Percentiles rank a stretch among this genome's conserved stretches.
phyloP scores from a whole-genome alignment of 2,888 invertebrate species.

The Liodrosophila aerea region DNA sequence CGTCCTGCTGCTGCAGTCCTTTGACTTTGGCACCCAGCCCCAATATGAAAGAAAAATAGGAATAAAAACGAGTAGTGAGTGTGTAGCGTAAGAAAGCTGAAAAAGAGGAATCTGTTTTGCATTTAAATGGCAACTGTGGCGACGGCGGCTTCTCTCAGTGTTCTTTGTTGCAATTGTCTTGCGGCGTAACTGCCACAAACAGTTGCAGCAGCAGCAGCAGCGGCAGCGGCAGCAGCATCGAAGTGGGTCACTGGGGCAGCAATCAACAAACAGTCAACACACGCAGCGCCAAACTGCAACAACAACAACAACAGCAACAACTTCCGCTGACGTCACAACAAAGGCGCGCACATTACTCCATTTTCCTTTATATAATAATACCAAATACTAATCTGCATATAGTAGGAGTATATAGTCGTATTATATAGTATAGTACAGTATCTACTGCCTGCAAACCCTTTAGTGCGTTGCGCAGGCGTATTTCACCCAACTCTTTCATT shows the following conservation, averaged over 20 bases:
- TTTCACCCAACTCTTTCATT: too few relatives aligned
- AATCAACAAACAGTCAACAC: slow-evolving; percentile 53
- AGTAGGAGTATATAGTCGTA: too few relatives aligned
- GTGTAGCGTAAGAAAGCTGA: not conserved
- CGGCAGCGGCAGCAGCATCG: slow-evolving; percentile 5
- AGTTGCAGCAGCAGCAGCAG: slow-evolving; percentile 15
- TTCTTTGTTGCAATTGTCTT: slow-evolving; percentile 65
- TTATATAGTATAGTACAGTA: too few relatives aligned
- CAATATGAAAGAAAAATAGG: slow-evolving; percentile 1
- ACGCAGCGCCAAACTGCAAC: not conserved
- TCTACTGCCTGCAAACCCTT: too few relatives aligned
- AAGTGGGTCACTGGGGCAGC: slow-evolving; percentile 74
- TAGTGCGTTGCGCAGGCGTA: too few relatives aligned
- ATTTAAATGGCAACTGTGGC: slow-evolving; percentile 67
- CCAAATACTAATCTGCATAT: too few relatives aligned
- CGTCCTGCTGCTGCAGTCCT: not conserved
- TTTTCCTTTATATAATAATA: too few relatives aligned
- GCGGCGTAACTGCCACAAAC: slow-evolving; percentile 44
- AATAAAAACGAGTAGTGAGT: too few relatives aligned
- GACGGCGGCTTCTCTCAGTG: slow-evolving; percentile 40
- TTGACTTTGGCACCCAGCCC: slow-evolving; percentile 45
- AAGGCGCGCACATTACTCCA: slow-evolving; percentile 1
- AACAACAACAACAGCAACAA: slow-evolving; percentile 22
- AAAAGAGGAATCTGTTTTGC: slow-evolving; percentile 54
- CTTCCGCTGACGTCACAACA: slow-evolving; percentile 57